Evolutionary conservation across 2,797 vertebrate species (phyloP).

Genomic region (Spondyliosoma cantharus): DNA sequence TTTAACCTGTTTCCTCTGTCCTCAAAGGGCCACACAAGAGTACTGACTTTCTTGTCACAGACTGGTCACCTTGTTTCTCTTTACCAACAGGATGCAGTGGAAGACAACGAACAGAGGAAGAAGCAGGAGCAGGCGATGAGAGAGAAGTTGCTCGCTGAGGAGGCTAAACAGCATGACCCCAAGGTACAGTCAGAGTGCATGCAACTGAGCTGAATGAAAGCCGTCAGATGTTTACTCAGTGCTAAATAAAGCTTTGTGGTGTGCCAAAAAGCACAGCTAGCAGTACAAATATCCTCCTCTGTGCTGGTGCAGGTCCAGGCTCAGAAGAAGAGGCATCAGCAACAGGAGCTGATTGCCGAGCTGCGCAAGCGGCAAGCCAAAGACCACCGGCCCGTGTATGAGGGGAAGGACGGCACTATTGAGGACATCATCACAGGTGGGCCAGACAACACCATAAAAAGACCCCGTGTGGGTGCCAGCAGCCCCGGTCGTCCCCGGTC

Average conservation of each 20-base stretch:
- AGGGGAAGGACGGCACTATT: slow-evolving; percentile 97
- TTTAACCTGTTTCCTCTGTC: slow-evolving; percentile 38
- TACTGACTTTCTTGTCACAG: slow-evolving; percentile 40
- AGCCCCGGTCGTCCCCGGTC: slow-evolving; percentile 54
- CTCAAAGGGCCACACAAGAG: slow-evolving; percentile 6
- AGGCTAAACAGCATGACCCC: slow-evolving; percentile 90
- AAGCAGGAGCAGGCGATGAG: slow-evolving; percentile 95
- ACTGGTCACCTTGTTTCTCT: slow-evolving; percentile 48
- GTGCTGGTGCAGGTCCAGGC: slow-evolving; percentile 78
- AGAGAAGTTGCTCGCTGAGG: slow-evolving; percentile 95
- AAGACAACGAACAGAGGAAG: slow-evolving; percentile 92
- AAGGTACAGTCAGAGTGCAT: slow-evolving; percentile 77
- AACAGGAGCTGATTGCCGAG: slow-evolving; percentile 96
- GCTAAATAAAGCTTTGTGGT: slow-evolving; percentile 55
- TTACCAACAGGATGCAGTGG: slow-evolving; percentile 89
- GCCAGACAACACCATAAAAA: slow-evolving; percentile 61
- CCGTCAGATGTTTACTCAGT: slow-evolving; percentile 47
- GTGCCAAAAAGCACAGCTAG: slow-evolving; percentile 37
- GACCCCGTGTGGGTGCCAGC: slow-evolving; percentile 45
- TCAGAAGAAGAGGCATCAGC: slow-evolving; percentile 90
- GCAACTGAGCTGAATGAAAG: slow-evolving; percentile 34
- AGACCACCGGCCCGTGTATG: slow-evolving; percentile 96
- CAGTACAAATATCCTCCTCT: slow-evolving; percentile 45
- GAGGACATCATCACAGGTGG: slow-evolving; percentile 99
- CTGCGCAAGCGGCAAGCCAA: slow-evolving; percentile 93